Percentiles rank a stretch among this genome's conserved stretches.
These are phyloP conservation scores for Xiphorhynchus erythropygius DNA, from an alignment of 2,797 vertebrate genomes.

Conservation along the genomic window DNA sequence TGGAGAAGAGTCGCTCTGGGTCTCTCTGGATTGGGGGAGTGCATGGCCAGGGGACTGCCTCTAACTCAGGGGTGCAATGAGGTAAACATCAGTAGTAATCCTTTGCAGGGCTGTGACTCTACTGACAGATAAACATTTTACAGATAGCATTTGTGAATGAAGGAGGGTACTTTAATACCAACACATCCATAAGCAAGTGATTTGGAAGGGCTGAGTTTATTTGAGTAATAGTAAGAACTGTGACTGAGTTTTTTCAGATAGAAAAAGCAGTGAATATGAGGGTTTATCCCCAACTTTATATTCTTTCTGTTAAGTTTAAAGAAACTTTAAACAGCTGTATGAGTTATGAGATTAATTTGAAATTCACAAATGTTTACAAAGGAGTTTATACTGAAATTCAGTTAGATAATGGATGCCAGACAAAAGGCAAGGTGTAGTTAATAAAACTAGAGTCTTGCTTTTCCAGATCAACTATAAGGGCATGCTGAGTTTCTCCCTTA, in stretches of 20 bases:
- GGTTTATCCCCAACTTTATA: fast-evolving
- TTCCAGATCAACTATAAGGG: background rate
- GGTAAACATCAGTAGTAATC: background rate
- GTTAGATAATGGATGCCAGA: background rate
- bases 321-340: background rate
- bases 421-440: background rate
- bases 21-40: background rate
- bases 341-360: background rate
- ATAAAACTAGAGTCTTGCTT: background rate
- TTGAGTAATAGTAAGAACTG: background rate
- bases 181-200: fast-evolving
- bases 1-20: background rate
- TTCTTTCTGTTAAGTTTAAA: background rate
- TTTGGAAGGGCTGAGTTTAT: background rate
- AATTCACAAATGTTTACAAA: background rate
- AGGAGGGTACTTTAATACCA: background rate
- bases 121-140: background rate
- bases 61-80: background rate
- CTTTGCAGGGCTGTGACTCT: background rate
- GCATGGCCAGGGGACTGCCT: background rate
- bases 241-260: background rate
- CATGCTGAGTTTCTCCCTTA: background rate
- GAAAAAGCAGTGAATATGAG: background rate
- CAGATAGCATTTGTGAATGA: background rate
- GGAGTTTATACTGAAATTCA: background rate